A percentile compares a stretch with the other conserved stretches of the same genome.
Conservation (phyloP, 1,140 invertebrate genomes). For the Ceratitis capitata region DNA sequence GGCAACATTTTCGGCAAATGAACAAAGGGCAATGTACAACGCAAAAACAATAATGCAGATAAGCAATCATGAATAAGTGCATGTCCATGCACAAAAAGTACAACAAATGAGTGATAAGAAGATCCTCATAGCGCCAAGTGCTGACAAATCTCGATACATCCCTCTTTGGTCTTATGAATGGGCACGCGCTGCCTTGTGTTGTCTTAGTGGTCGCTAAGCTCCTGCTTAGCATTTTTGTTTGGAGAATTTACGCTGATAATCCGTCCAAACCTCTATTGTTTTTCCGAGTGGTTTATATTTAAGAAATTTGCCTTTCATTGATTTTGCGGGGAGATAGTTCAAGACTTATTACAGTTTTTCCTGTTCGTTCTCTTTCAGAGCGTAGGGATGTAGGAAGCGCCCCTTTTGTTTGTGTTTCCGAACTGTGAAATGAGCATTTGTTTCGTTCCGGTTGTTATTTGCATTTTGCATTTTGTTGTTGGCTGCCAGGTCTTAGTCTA, state of each 20-base stretch:
- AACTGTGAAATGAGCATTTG: slow-evolving; percentile 22
- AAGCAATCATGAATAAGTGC: neutral
- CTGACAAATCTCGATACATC: neutral
- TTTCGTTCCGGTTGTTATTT: slow-evolving; percentile 7
- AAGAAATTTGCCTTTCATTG: neutral
- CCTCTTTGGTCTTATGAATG: neutral
- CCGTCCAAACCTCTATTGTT: neutral
- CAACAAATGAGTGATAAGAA: neutral
- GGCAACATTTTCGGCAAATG: neutral
- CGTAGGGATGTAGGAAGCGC: neutral
- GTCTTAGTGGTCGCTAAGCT: neutral
- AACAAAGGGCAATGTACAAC: neutral
- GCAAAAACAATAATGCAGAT: neutral
- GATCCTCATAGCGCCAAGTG: slow-evolving; percentile 11
- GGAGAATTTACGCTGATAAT: neutral
- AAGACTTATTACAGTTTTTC: slow-evolving; percentile 3
- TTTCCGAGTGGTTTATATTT: neutral
- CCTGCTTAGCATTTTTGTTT: neutral
- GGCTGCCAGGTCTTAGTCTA: neutral
- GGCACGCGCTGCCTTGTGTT: neutral
- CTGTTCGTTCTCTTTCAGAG: neutral
- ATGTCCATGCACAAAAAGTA: neutral
- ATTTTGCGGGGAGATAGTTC: slow-evolving; percentile 20
- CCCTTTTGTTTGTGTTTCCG: slow-evolving; percentile 5
- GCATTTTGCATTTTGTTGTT: neutral